Evolutionary conservation across 2,113 vertebrate genomes (phyloP).

Genomic region (Perca flavescens): DNA sequence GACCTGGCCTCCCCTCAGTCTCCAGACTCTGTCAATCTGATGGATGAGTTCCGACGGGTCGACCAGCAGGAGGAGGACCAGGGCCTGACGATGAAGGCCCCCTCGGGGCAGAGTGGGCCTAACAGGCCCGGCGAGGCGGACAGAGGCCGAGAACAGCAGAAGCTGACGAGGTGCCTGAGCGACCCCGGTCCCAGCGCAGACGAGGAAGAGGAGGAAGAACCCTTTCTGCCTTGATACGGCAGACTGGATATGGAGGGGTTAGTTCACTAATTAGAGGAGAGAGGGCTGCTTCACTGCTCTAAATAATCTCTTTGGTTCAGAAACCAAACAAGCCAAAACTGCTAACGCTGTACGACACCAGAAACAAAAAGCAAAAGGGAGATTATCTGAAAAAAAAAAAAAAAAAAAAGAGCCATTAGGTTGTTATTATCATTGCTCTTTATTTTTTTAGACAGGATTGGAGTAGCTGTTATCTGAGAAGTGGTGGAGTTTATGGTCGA

Average conservation of each 20-base stretch:
- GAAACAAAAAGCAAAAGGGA: constrained; percentile 42
- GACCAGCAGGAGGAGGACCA: constrained; percentile 76
- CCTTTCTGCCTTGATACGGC: constrained; percentile 87
- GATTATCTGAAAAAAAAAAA: constrained; percentile 25
- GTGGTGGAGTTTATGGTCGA: background rate
- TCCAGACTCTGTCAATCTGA: constrained; percentile 87
- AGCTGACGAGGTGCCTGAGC: constrained; percentile 93
- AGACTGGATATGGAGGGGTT: background rate
- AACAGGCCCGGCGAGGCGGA: constrained; percentile 75
- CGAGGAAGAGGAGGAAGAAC: constrained; percentile 91
- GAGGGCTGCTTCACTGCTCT: constrained; percentile 28
- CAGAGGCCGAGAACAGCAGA: constrained; percentile 86
- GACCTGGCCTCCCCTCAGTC: constrained; percentile 95
- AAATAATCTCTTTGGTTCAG: constrained; percentile 51
- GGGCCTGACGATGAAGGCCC: constrained; percentile 87
- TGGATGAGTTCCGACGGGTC: constrained; percentile 85
- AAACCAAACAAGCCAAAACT: constrained; percentile 72
- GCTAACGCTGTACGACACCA: constrained; percentile 59
- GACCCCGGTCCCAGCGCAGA: constrained; percentile 93
- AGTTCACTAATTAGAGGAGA: constrained; percentile 13
- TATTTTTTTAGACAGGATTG: constrained; percentile 47
- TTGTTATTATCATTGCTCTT: constrained; percentile 60
- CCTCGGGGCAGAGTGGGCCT: constrained; percentile 67
- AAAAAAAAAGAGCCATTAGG: constrained; percentile 71
- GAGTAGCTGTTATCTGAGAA: constrained; percentile 20